Percentiles rank a stretch among this genome's conserved stretches.
Evolutionary conservation across 2,797 vertebrate genomes (phyloP).

Genomic region (Notolepis coatsorum): DNA sequence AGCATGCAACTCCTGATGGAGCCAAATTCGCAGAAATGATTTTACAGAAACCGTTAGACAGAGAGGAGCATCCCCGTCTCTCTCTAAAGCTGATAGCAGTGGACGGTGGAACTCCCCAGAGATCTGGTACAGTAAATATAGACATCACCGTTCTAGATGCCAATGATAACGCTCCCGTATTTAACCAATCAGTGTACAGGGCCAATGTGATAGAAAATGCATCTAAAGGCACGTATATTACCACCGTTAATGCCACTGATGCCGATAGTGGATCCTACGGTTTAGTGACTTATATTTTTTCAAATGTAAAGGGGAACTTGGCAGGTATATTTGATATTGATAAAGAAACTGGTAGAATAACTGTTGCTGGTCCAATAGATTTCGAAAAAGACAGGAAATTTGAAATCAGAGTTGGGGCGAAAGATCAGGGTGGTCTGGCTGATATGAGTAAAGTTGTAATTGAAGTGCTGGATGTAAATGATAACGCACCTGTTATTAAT

Average conservation of each 20-base stretch:
- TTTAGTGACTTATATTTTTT: background rate
- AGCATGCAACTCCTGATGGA: constrained; percentile 35
- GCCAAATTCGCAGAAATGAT: constrained; percentile 63
- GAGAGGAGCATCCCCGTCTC: constrained; percentile 56
- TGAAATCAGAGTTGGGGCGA: constrained; percentile 75
- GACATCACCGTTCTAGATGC: constrained; percentile 54
- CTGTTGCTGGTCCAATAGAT: constrained; percentile 50
- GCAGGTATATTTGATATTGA: constrained; percentile 44
- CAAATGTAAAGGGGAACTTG: constrained; percentile 39
- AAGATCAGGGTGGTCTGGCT: constrained; percentile 66
- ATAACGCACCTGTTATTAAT: constrained; percentile 51
- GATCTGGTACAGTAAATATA: constrained; percentile 60
- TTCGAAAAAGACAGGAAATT: constrained; percentile 73
- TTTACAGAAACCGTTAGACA: constrained; percentile 63
- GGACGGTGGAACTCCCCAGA: constrained; percentile 70
- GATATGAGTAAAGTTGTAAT: constrained; percentile 71
- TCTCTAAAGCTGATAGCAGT: constrained; percentile 62
- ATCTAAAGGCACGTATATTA: constrained; percentile 45
- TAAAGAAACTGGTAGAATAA: constrained; percentile 49
- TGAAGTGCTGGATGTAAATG: constrained; percentile 67
- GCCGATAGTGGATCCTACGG: constrained; percentile 65
- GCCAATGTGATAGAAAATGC: constrained; percentile 59
- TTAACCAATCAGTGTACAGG: constrained; percentile 53
- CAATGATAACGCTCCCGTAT: constrained; percentile 69
- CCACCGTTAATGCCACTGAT: constrained; percentile 56